Evolutionary conservation across 2,888 invertebrate genomes (phyloP).

Genomic region (Euproctis similis): DNA sequence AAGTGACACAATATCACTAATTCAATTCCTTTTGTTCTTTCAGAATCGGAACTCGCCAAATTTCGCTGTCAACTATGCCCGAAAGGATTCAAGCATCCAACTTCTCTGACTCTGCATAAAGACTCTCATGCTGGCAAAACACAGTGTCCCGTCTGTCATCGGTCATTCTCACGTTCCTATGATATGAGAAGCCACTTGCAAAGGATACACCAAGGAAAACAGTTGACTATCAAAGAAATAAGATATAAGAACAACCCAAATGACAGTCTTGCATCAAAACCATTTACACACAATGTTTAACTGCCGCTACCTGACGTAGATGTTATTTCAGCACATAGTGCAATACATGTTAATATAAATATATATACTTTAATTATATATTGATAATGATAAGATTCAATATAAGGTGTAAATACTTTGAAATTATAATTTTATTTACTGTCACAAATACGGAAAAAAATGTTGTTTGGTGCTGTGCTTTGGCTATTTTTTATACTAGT

Average conservation of each 20-base stretch:
- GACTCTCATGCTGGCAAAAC: constrained; percentile 79
- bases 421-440: constrained; percentile 33
- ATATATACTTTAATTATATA: no score
- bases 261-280: constrained; percentile 56
- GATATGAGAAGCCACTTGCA: constrained; percentile 77
- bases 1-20: no score
- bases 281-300: constrained; percentile 62
- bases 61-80: constrained; percentile 78
- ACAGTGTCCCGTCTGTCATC: constrained; percentile 77
- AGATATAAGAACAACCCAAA: constrained; percentile 56
- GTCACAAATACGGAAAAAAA: constrained; percentile 57
- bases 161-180: constrained; percentile 78
- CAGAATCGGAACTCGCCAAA: constrained; percentile 74
- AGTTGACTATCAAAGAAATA: constrained; percentile 67
- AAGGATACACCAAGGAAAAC: constrained; percentile 76
- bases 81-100: constrained; percentile 79
- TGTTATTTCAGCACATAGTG: constrained; percentile 35
- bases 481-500: constrained; percentile 74
- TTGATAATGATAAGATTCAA: no score
- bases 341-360: constrained; percentile 25
- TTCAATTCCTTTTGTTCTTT: constrained; percentile 23
- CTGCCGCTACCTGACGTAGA: constrained; percentile 8
- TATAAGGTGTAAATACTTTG: no score
- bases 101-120: constrained; percentile 77
- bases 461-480: constrained; percentile 65